phyloP scores from a whole-genome alignment of 2,888 invertebrate species.

The Napeogenes inachia region DNA sequence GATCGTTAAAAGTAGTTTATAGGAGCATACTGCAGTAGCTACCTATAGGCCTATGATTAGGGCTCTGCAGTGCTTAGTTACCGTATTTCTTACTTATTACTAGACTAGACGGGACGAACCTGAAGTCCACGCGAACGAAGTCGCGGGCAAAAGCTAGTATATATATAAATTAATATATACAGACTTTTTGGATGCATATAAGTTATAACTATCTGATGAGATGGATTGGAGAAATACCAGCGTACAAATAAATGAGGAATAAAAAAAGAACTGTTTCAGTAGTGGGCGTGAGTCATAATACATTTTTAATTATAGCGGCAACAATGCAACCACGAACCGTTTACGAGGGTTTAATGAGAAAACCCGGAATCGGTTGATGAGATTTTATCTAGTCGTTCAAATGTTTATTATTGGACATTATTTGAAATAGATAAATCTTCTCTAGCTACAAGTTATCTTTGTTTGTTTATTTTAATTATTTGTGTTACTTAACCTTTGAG shows the following conservation, averaged over 20 bases:
- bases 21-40: no score
- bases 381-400: background rate
- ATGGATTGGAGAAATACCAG: slow-evolving; percentile 1
- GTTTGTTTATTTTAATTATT: background rate
- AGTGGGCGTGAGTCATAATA: slow-evolving; percentile 4
- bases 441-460: no score
- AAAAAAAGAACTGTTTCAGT: slow-evolving; percentile 10
- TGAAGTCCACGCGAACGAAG: no score
- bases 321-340: background rate
- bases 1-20: no score
- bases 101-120: no score
- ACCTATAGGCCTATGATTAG: no score
- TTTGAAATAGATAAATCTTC: no score
- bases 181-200: no score
- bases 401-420: background rate
- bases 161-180: no score
- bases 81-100: no score
- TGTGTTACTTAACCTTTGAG: slow-evolving; percentile 12
- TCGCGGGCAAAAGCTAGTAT: no score
- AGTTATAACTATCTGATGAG: background rate
- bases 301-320: slow-evolving; percentile 12
- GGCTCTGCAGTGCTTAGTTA: no score
- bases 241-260: slow-evolving; percentile 15
- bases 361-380: background rate
- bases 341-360: background rate